Evolutionary conservation across 2,113 vertebrate genomes (phyloP).

Genomic region (Silurus asotus): DNA sequence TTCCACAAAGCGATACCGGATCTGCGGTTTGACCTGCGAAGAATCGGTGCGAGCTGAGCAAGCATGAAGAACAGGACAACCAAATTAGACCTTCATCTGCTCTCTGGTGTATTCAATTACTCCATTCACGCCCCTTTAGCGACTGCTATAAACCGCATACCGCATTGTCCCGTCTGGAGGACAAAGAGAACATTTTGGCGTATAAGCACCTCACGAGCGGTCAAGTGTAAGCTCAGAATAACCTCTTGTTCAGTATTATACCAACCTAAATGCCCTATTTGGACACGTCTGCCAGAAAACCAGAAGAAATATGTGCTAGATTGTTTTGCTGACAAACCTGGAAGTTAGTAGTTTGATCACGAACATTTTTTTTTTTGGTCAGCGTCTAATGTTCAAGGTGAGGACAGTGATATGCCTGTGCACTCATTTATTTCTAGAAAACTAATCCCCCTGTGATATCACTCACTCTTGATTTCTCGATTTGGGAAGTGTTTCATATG

Average conservation of each 20-base stretch:
- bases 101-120: conserved; percentile 55
- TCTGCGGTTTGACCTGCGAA: conserved; percentile 65
- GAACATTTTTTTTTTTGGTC: neutral
- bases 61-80: conserved; percentile 48
- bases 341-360: neutral
- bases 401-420: neutral
- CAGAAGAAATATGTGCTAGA: neutral
- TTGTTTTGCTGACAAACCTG: neutral
- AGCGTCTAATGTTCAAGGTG: neutral
- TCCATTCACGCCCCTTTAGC: conserved; percentile 12
- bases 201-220: neutral
- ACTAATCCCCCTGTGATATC: neutral
- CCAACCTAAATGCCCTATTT: neutral
- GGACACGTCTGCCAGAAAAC: neutral
- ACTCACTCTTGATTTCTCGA: neutral
- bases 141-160: conserved; percentile 34
- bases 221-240: neutral
- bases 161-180: conserved; percentile 39
- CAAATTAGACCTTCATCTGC: conserved; percentile 43
- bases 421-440: neutral
- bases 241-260: neutral
- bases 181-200: conserved; percentile 35
- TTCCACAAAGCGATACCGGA: conserved; percentile 59
- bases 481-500: neutral
- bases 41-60: conserved; percentile 55